Conservation (phyloP, 2,888 invertebrate species). For the Schizaphis graminum region DNA sequence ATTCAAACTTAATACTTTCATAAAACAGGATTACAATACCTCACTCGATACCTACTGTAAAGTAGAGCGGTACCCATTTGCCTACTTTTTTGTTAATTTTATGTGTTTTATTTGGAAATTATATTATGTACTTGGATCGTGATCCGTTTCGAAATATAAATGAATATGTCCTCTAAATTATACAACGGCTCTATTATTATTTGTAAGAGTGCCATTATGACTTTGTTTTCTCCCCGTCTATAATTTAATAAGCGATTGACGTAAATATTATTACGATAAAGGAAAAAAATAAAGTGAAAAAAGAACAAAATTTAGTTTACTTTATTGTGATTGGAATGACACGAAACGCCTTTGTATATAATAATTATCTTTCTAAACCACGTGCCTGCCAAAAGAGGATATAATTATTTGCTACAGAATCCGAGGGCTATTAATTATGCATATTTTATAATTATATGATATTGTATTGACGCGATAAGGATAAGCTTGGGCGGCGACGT, state of each 20-base stretch:
- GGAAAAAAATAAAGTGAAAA: not conserved
- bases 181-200: not conserved
- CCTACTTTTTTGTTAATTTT: too few species aligned
- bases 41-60: too few species aligned
- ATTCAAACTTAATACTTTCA: too few species aligned
- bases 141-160: not conserved
- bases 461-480: not conserved
- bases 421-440: not conserved
- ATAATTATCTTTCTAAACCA: not conserved
- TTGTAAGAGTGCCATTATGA: not conserved
- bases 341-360: not conserved
- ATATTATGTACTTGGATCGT: not conserved
- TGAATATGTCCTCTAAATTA: not conserved
- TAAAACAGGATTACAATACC: too few species aligned
- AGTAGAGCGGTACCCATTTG: too few species aligned
- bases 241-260: not conserved
- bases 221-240: not conserved
- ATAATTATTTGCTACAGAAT: not conserved
- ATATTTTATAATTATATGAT: not conserved
- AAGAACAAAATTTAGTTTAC: not conserved
- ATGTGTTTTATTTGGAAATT: not conserved
- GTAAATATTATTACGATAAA: not conserved
- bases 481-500: not conserved
- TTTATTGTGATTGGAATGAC: not conserved
- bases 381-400: not conserved